Evolutionary conservation across 2,113 vertebrate genomes (phyloP), one percentile per base, ranked within the genome.

Genomic region (Maylandia zebra): DNA sequence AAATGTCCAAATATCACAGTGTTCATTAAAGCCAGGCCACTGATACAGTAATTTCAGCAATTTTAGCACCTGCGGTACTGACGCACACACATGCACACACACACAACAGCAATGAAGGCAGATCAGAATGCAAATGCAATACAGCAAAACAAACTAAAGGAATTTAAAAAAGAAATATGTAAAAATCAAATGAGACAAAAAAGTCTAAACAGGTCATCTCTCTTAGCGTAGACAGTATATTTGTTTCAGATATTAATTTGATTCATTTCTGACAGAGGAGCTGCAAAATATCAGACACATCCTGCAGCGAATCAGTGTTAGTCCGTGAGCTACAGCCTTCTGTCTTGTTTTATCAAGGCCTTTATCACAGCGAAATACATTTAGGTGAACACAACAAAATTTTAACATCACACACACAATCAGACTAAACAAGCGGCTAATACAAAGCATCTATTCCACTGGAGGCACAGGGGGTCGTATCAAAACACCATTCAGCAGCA

Each of bases 1-100:
- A 92, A 91, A 95, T 84, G 89, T 83, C 93, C 90, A 91, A 93
- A 94, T 90, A 93, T 88, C 90, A 87, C 81, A 90, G 90, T 81
- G 85, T 91, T 94, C 90, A 92, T 93, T 89, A 92, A 83, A 92
- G 52, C 83, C 87, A 85, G 82, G 84, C 81, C 86, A 94, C 83
- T 89, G 93, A 92, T 94, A 90, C 83, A 82, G 90, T 87, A 79
- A 92, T 95, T 95, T 81, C 7, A 41, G 53, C 90, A 84, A 86
- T 89, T 82, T 88, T 36, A 85, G 56, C 95, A 95, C 94, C 94
- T 95, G 95, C 94, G 81, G 56, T 36, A 69, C 66, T 81, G 5
- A 45, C 30, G 32, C 50, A 50, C 83, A 87, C 53, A 34, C 27
- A 61, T 7, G 55, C 43, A 61, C 11, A 59, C 43, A 61, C 11